Percentiles rank a stretch among this genome's conserved stretches.
Conservation (phyloP, 2,888 invertebrate species). For the Philaethria dido region DNA sequence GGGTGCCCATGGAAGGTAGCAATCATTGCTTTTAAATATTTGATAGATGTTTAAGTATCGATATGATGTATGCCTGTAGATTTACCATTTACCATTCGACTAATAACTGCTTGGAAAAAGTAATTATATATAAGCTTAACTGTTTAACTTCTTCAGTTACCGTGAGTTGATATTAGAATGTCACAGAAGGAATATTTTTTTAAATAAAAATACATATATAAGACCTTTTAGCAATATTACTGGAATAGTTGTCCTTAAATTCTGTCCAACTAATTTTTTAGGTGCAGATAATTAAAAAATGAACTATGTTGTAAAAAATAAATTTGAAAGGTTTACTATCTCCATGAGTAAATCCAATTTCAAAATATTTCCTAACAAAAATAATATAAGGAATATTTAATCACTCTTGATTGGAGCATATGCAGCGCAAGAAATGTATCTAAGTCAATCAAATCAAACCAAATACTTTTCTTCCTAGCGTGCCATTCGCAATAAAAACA, state of each 20-base stretch:
- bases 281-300: too few species aligned
- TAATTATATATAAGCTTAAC: background rate
- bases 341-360: background rate
- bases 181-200: too few species aligned
- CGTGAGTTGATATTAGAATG: too few species aligned
- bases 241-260: too few species aligned
- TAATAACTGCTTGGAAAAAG: background rate
- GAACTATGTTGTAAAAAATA: too few species aligned
- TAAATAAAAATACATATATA: too few species aligned
- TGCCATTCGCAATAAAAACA: constrained; percentile 36
- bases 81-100: background rate
- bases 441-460: constrained; percentile 6
- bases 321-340: background rate
- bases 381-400: background rate
- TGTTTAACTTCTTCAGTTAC: background rate
- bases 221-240: too few species aligned
- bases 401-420: constrained; percentile 1
- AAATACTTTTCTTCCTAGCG: constrained; percentile 18
- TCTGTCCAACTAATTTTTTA: too few species aligned
- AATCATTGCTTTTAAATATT: constrained; percentile 33
- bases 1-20: constrained; percentile 44
- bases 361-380: background rate
- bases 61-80: constrained; percentile 13
- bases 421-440: constrained; percentile 5
- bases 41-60: constrained; percentile 19